Evolutionary conservation across 2,113 vertebrate species (phyloP).

Genomic region (Ariopsis seemanni): DNA sequence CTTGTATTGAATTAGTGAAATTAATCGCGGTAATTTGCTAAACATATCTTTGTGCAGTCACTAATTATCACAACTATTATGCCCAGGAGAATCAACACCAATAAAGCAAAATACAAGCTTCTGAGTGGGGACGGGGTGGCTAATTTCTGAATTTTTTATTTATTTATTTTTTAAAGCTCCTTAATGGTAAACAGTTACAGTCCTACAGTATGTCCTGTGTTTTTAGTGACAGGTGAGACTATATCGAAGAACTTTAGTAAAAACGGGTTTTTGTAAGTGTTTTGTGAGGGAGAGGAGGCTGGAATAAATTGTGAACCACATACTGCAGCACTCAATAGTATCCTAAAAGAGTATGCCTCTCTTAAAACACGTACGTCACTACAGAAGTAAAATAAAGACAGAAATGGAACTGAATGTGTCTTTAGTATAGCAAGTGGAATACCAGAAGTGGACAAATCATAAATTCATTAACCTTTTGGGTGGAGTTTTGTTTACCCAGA

Average conservation of each 20-base stretch:
- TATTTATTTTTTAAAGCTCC: background rate
- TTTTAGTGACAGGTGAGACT: too few species aligned
- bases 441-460: too few species aligned
- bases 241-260: too few species aligned
- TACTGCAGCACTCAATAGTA: background rate
- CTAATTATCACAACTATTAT: conserved; percentile 12
- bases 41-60: conserved; percentile 7
- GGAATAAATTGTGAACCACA: background rate
- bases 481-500: too few species aligned
- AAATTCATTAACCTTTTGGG: too few species aligned
- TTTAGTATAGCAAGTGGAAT: background rate
- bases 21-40: conserved; percentile 18
- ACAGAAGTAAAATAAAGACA: background rate
- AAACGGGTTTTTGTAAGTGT: too few species aligned
- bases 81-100: background rate
- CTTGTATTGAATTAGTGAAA: conserved; percentile 33
- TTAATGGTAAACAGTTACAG: background rate
- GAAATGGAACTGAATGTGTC: background rate
- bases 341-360: background rate
- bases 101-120: background rate
- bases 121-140: background rate
- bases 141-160: background rate
- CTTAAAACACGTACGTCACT: background rate
- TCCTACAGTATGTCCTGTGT: too few species aligned
- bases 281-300: too few species aligned